phyloP scores from a whole-genome alignment of 2,888 invertebrate species.

The Drosophila neoperkinsi region DNA sequence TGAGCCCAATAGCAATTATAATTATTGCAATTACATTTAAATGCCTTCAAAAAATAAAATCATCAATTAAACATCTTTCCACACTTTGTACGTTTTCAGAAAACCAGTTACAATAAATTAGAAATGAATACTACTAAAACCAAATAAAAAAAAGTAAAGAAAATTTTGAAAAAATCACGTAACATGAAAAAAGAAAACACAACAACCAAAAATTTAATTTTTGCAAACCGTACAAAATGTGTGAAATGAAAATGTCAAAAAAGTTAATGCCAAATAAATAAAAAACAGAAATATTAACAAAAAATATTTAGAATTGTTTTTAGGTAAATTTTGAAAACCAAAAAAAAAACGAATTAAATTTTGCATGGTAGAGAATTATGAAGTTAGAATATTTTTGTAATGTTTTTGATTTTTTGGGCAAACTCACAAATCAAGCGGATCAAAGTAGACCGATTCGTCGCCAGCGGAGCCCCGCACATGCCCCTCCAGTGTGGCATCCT shows the following conservation, averaged over 20 bases:
- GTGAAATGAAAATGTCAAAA: conserved; percentile 43
- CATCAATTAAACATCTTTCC: conserved; percentile 33
- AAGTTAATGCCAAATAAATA: conserved; percentile 64
- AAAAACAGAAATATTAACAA: conserved; percentile 25
- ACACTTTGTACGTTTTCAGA: conserved; percentile 64
- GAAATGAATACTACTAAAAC: conserved; percentile 17
- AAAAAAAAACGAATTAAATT: conserved; percentile 18
- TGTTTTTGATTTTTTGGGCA: conserved; percentile 31
- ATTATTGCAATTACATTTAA: conserved; percentile 38
- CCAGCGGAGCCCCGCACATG: conserved; percentile 71
- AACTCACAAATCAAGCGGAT: conserved; percentile 84
- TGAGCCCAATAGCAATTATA: conserved; percentile 3
- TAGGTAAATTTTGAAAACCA: conserved; percentile 40
- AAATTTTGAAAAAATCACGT: conserved; percentile 32
- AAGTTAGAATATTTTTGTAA: conserved; percentile 40
- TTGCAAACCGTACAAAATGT: conserved; percentile 68
- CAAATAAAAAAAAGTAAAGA: conserved; percentile 12
- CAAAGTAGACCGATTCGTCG: conserved; percentile 83
- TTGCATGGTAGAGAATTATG: conserved; percentile 18
- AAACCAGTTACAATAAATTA: conserved; percentile 24
- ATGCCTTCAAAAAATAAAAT: conserved; percentile 37
- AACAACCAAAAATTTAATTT: conserved; percentile 62
- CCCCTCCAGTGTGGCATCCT: conserved; percentile 68
- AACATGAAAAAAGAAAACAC: conserved; percentile 34
- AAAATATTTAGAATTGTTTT: conserved; percentile 38